These are phyloP conservation scores for Rugalucina vietnamica DNA, from an alignment of 2,888 invertebrate genomes.

Conservation along the genomic window DNA sequence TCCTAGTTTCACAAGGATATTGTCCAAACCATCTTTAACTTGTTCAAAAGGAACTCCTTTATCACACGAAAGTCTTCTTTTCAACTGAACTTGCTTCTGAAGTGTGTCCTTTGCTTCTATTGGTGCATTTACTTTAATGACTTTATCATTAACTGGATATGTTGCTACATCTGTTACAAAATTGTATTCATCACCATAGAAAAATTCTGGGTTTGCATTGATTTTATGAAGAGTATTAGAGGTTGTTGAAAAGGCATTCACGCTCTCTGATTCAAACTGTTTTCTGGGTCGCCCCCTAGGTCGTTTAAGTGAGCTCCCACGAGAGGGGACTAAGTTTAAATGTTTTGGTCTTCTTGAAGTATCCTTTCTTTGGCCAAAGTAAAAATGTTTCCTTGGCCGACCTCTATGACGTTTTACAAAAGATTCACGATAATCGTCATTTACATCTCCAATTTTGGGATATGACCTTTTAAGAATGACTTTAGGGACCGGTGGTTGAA, in stretches of 20 bases:
- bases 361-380: background rate
- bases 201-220: background rate
- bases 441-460: background rate
- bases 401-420: background rate
- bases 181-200: background rate
- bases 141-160: background rate
- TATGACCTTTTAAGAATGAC: slow-evolving; percentile 12
- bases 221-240: background rate
- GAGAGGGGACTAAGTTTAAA: too few relatives aligned
- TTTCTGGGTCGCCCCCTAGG: too few relatives aligned
- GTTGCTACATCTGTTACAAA: background rate
- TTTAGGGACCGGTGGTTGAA: background rate
- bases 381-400: background rate
- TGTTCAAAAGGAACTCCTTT: background rate
- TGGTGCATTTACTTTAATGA: background rate
- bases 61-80: background rate
- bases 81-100: background rate
- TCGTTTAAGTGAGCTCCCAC: too few relatives aligned
- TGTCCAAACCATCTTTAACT: too few relatives aligned
- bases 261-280: too few relatives aligned
- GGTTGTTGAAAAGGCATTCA: background rate
- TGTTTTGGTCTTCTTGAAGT: background rate
- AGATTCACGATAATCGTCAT: background rate
- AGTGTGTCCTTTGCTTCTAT: background rate
- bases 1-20: too few relatives aligned